Evolutionary conservation across 2,797 vertebrate species (phyloP).

Genomic region (Rhynchonycteris naso): DNA sequence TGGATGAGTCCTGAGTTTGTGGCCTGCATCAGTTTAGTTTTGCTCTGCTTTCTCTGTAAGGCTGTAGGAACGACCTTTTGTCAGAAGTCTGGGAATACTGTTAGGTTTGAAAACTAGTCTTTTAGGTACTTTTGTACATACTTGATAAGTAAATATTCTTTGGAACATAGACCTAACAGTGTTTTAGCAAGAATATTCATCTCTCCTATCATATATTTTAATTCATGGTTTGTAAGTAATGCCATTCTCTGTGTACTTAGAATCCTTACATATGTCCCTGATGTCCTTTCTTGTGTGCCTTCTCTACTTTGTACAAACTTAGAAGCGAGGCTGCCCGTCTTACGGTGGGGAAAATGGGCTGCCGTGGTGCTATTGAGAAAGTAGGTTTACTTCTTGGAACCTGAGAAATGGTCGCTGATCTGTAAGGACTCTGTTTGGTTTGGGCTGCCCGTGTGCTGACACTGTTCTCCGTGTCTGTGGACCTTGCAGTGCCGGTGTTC

Average conservation of each 20-base stretch:
- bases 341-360: not conserved
- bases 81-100: not conserved
- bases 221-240: not conserved
- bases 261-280: not conserved
- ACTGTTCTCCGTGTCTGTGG: not conserved
- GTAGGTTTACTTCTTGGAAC: not conserved
- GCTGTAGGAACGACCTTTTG: not conserved
- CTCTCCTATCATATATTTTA: not conserved
- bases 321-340: not conserved
- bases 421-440: not conserved
- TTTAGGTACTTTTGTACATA: not conserved
- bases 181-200: not conserved
- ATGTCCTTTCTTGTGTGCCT: not conserved
- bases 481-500: not conserved
- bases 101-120: not conserved
- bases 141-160: slow-evolving; percentile 1
- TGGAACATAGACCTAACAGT: not conserved
- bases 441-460: not conserved
- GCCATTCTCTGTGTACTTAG: not conserved
- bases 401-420: not conserved
- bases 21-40: not conserved
- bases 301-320: not conserved
- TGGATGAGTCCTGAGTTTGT: not conserved
- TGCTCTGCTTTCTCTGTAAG: not conserved
- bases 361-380: not conserved